Evolutionary conservation across 2,113 vertebrate genomes (phyloP).

Genomic region (Clarias magur): DNA sequence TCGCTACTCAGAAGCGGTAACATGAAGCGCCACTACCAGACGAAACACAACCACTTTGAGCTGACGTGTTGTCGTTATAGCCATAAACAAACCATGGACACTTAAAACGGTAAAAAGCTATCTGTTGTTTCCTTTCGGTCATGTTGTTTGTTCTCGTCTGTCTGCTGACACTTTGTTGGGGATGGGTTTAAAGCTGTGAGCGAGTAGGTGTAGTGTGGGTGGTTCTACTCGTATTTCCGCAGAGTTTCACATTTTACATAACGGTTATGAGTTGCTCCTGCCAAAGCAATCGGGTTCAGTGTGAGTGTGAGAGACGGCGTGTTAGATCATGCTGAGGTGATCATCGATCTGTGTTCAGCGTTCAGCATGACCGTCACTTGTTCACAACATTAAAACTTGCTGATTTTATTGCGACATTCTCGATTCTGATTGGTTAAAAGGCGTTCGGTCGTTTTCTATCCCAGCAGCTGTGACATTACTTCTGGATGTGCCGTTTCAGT

Average conservation of each 20-base stretch:
- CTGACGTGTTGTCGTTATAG: not conserved
- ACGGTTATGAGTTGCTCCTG: not conserved
- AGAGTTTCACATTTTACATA: slow-evolving; percentile 5
- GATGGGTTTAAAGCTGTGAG: slow-evolving; percentile 5
- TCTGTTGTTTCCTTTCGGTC: not conserved
- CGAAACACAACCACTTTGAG: not conserved
- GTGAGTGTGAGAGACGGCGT: slow-evolving; percentile 34
- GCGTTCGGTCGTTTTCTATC: not conserved
- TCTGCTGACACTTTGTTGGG: not conserved
- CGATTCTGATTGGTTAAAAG: not conserved
- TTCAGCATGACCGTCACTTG: not conserved
- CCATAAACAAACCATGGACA: not conserved
- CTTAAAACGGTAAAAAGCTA: not conserved
- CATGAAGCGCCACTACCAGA: not conserved
- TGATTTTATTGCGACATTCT: not conserved
- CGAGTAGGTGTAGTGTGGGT: slow-evolving; percentile 5
- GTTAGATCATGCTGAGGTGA: slow-evolving; percentile 5
- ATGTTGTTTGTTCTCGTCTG: not conserved
- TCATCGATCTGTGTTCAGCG: not conserved
- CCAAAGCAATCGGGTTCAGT: not conserved
- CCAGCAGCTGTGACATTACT: not conserved
- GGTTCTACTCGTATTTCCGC: not conserved
- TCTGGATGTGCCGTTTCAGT: not conserved
- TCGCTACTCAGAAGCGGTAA: not conserved
- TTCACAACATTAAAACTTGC: not conserved